Evolutionary conservation across 2,113 vertebrate genomes (phyloP), one percentile per base, ranked within the genome.

Genomic region (Cynocephalus volans): DNA sequence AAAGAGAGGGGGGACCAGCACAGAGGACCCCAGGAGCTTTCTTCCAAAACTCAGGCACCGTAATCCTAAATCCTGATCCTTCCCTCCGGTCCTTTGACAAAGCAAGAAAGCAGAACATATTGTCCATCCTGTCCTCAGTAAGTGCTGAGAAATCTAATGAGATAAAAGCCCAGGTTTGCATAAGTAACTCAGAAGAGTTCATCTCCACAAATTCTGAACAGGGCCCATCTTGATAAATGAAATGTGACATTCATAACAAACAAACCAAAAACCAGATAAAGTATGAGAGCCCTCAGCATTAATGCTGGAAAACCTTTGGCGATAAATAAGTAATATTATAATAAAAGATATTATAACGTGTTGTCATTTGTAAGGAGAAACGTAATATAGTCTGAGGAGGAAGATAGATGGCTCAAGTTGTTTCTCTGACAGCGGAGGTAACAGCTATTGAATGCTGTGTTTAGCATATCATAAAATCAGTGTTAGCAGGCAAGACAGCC

Each of bases 391-490:
- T 97, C 90, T 58, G 93, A 65, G 96, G 45, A 76, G 97, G 69
- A 98, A 98, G 98, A 98, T 97, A 97, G 98, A 98, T 98, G 76
- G 1, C 14, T 21, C 48, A 69, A 97, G 95, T 82, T 96, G 97
- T 92, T 97, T 95, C 97, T 73, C 97, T 98, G 98, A 98, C 98
- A 98, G 97, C 93, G 96, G 96, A 98, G 98, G 91, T 97, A 98
- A 98, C 97, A 93, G 97, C 96, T 96, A 91, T 95, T 97, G 97
- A 97, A 98, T 97, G 98, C 98, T 98, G 96, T 97, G 79, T 91
- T 97, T 94, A 98, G 97, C 97, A 96, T 97, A 97, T 98, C 98
- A 96, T 97, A 98, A 97, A 97, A 98, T 97, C 98, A 69, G 97
- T 75, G 98, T 89, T 97, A 98, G 97, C 95, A 95, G 95, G 87